Evolutionary conservation across 2,888 invertebrate species (phyloP), one percentile per base, ranked within the genome.

Genomic region (Zaprionus lineosus): DNA sequence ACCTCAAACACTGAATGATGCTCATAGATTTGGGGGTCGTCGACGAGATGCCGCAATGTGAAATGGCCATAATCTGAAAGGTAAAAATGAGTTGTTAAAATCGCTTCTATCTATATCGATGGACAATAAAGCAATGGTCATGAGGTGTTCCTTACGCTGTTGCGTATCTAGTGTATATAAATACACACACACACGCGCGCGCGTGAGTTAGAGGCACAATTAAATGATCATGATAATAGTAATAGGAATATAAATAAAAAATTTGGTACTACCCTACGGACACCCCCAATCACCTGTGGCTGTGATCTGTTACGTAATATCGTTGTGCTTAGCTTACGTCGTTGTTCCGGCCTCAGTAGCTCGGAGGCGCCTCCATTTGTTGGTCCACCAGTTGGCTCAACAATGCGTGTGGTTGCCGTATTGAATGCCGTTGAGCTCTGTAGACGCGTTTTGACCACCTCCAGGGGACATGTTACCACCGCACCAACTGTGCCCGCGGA

Each of bases 401-500:
- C 83, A 48, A 87, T 64, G 18, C 89, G 83, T 41, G 59, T 28
- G 7, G 88, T 66, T n/a, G 88, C 66, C 16, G 24, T 8, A 24
- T 24, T 91, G 90, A 74, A 92, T 89, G 92, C 95, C 69, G 94
- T 93, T 3, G 98, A 98, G 15, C 98, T 98, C 90, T 99, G 99
- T 73, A 98, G 93, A 18, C 99, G 93, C 7, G 98, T 98, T 91
- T 99, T 99, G 36, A 99, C 97, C 73, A 99, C 98, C 92, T 99
- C 99, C 84, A 99, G 91, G 7, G 99, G 99, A 91, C 98, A 98
- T 87, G 99, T 99, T 70, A 97, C 94, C 73, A 99, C 96, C 11
- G 98, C 98, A 47, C 98, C 98, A 37, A 96, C 95, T 46, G 98
- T 99, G 66, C 99, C 99, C 68, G 98, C 99, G 90, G 96, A 94